Evolutionary conservation across 2,888 invertebrate species (phyloP).

Genomic region (Parapristionchus giblindavisi): DNA sequence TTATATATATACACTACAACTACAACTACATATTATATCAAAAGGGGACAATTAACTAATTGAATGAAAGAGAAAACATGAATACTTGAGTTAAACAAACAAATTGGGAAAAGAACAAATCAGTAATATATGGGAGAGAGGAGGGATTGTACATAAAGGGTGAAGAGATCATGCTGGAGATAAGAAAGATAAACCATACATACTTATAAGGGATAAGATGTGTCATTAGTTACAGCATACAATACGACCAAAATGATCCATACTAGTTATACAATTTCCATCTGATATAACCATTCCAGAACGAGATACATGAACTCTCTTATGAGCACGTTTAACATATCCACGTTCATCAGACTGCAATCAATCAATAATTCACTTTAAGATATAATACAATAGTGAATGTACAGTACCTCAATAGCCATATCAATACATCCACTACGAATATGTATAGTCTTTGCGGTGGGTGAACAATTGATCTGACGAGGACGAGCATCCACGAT

Average conservation of each 20-base stretch:
- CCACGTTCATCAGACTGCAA: constrained; percentile 63
- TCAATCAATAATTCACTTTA: not conserved
- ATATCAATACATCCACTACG: constrained; percentile 70
- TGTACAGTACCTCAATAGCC: constrained; percentile 67
- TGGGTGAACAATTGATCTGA: constrained; percentile 70
- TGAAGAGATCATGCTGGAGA: not conserved
- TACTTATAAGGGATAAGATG: no score
- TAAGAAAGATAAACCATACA: not conserved
- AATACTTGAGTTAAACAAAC: not conserved
- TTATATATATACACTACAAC: not conserved
- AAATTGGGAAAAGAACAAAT: not conserved
- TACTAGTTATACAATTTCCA: constrained; percentile 62
- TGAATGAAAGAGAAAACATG: not conserved
- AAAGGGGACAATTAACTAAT: no score
- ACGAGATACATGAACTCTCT: constrained; percentile 65
- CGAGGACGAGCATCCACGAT: constrained; percentile 70
- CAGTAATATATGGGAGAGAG: not conserved
- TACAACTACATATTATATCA: not conserved
- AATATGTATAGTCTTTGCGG: constrained; percentile 65
- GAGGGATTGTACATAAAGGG: not conserved
- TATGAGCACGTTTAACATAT: constrained; percentile 63
- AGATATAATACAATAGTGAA: not conserved
- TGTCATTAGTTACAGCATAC: constrained; percentile 55
- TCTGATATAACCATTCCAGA: constrained; percentile 68
- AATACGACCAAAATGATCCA: constrained; percentile 65